Base-by-base conservation (phyloP, 2,888 invertebrate species). In the Drosophila neutralis region DNA sequence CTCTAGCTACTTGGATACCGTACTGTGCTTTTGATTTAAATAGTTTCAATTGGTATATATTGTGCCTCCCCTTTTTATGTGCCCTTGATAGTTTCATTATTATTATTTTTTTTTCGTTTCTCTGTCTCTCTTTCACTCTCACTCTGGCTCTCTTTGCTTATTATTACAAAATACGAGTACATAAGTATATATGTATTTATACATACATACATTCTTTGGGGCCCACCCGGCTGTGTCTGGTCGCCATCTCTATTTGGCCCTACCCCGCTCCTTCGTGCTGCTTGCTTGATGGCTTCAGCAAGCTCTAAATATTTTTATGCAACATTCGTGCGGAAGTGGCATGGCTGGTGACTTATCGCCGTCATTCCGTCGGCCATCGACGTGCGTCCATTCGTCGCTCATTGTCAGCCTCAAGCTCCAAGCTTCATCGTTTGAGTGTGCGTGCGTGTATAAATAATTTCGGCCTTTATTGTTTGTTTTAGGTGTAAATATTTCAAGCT, bases 401-500 rank as follows among this genome's bases (percentile, higher is more conserved):
- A 76, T 76, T 80, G 80, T 80, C 77, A 80, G 67, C 67, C 56
- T 31, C 60, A 21, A 51, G 42, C 11, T 42, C 54, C 18, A 27
- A 36, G 29, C 45, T 36, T 5, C n/a, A 15, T 53, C 31, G 40
- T 56, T 40, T 24, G 73, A 60, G 73, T 79, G 76, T 83, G 81
- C 74, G 75, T 89, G 90, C 77, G 88, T 77, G 79, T 85, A 82
- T 87, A 89, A 79, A 87, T 83, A 89, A 85, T 87, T 87, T 87
- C 67, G 71, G 83, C 74, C 89, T 85, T 85, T 87, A 89, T 85
- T 89, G 79, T 89, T 89, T 85, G 72, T 78, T 77, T 78, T 80
- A 90, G 87, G 89, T 90, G 90, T 87, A 87, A 87, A 89, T 89
- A 89, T 82, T 83, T 89, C 84, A 84, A 89, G 87, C 90, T 90